Conservation (phyloP, 1,140 invertebrate genomes). For the Aplysia californica region DNA sequence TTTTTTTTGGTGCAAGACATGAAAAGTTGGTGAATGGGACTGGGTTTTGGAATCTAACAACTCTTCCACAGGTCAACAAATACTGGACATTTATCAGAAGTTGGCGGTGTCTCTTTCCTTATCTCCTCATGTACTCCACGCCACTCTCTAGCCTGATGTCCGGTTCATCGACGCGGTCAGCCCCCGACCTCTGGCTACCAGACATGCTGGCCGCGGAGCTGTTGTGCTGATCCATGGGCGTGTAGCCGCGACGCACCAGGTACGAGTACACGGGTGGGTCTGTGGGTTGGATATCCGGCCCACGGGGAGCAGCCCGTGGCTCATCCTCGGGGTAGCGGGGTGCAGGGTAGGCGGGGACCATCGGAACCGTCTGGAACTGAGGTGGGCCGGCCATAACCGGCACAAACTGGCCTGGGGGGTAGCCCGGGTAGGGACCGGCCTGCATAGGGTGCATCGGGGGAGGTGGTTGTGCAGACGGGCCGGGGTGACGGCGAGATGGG, state of each 20-base stretch:
- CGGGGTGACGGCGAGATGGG: no score
- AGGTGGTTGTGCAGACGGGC: no score
- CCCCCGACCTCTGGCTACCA: slow-evolving; percentile 2
- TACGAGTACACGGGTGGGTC: slow-evolving; percentile 50
- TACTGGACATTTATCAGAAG: no score
- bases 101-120: no score
- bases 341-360: slow-evolving; percentile 23
- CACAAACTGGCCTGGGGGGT: slow-evolving; percentile 12
- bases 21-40: no score
- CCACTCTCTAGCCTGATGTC: slow-evolving; percentile 8
- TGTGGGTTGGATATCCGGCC: slow-evolving; percentile 15
- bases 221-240: slow-evolving; percentile 24
- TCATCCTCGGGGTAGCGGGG: slow-evolving; percentile 25
- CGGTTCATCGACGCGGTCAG: neutral
- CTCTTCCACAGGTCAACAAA: no score
- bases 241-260: slow-evolving; percentile 51
- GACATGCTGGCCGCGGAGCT: neutral
- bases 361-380: slow-evolving; percentile 23
- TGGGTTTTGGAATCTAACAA: no score
- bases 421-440: neutral
- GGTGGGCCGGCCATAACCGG: slow-evolving; percentile 5
- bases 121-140: slow-evolving; percentile 24
- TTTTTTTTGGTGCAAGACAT: no score
- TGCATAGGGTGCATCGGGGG: slow-evolving; percentile 17
- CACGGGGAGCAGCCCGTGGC: slow-evolving; percentile 4